A percentile compares a stretch with the other conserved stretches of the same genome.
These are phyloP conservation scores for Chironomus riparius DNA, from an alignment of 2,888 invertebrate species.

Conservation along the genomic window DNA sequence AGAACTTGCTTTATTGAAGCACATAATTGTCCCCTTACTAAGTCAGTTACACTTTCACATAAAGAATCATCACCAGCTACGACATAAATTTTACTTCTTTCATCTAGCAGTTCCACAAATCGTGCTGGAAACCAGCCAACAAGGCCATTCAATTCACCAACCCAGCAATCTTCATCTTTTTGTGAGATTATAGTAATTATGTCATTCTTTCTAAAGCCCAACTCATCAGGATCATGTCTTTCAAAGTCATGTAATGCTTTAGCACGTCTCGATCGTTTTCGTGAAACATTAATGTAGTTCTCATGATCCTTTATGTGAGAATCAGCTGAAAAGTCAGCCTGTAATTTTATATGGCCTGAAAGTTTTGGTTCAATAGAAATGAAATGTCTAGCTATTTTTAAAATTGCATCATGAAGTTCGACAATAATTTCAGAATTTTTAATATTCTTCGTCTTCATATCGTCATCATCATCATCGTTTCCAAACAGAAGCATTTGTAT, in stretches of 20 bases:
- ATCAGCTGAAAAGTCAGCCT: slow-evolving; percentile 92
- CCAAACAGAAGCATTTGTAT: slow-evolving; percentile 82
- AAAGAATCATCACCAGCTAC: slow-evolving; percentile 95
- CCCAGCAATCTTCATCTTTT: slow-evolving; percentile 98
- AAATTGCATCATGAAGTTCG: slow-evolving; percentile 91
- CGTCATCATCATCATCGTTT: slow-evolving; percentile 66
- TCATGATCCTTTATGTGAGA: slow-evolving; percentile 91
- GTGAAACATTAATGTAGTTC: slow-evolving; percentile 86
- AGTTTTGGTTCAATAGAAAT: slow-evolving; percentile 84
- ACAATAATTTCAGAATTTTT: slow-evolving; percentile 96
- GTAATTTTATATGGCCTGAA: slow-evolving; percentile 64
- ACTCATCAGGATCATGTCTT: slow-evolving; percentile 93
- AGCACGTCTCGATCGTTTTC: slow-evolving; percentile 78
- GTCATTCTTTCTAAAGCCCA: slow-evolving; percentile 97
- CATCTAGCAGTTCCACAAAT: slow-evolving; percentile 92
- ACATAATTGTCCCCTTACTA: slow-evolving; percentile 88
- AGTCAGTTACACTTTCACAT: slow-evolving; percentile 91
- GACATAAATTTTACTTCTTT: slow-evolving; percentile 83
- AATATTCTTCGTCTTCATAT: slow-evolving; percentile 90
- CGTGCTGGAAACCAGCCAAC: slow-evolving; percentile 95
- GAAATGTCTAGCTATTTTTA: slow-evolving; percentile 91
- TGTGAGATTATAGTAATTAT: slow-evolving; percentile 95
- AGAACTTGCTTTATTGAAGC: slow-evolving; percentile 89
- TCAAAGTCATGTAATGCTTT: slow-evolving; percentile 95
- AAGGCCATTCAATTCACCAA: slow-evolving; percentile 91